Conservation (phyloP, 1,140 invertebrate genomes). For the Macrosteles quadrilineatus region DNA sequence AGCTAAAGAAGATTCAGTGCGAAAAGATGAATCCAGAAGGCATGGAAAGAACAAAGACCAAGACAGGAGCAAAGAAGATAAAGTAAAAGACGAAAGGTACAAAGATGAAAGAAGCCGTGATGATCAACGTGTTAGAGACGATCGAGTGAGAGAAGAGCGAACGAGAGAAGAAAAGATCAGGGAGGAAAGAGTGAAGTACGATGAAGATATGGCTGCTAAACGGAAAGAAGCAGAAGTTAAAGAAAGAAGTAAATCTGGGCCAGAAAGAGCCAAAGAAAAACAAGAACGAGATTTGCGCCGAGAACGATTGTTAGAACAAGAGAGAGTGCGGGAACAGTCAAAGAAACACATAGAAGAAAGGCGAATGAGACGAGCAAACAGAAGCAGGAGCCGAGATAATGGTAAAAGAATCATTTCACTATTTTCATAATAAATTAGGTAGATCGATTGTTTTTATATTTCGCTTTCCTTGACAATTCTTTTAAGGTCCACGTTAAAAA, state of each 20-base stretch:
- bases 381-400: constrained; percentile 34
- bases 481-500: too few species aligned
- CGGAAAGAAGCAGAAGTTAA: constrained; percentile 24
- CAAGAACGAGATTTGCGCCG: constrained; percentile 34
- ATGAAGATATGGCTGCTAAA: constrained; percentile 13
- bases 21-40: constrained; percentile 43
- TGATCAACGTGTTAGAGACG: constrained; percentile 18
- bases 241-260: constrained; percentile 15
- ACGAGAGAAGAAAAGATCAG: constrained; percentile 27
- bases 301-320: constrained; percentile 40
- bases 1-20: constrained; percentile 52
- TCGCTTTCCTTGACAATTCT: too few species aligned
- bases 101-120: constrained; percentile 23
- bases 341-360: constrained; percentile 40
- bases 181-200: constrained; percentile 30
- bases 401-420: not conserved
- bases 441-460: too few species aligned
- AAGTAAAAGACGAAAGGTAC: constrained; percentile 28
- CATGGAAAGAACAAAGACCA: constrained; percentile 46
- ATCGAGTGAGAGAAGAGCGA: constrained; percentile 28
- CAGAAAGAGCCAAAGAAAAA: constrained; percentile 26
- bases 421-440: too few species aligned
- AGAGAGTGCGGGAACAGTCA: constrained; percentile 39
- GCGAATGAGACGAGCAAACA: constrained; percentile 36
- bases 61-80: constrained; percentile 42